These are phyloP conservation scores for Buphagus erythrorhynchus DNA, from an alignment of 2,797 vertebrate species.

Conservation along the genomic window DNA sequence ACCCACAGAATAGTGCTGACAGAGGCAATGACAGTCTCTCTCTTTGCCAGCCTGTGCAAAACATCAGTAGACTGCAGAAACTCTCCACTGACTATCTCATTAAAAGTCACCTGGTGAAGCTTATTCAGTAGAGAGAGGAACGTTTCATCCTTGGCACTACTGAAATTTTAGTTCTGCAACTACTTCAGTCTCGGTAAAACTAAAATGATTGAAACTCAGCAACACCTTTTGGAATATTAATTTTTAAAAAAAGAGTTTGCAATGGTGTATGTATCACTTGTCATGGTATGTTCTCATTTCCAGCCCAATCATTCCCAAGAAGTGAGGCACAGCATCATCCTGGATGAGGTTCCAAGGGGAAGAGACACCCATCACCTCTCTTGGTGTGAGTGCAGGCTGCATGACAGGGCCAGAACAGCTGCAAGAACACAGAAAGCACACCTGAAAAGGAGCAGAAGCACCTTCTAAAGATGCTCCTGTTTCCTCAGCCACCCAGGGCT, in stretches of 20 bases:
- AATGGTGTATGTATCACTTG: neutral
- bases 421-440: neutral
- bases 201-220: neutral
- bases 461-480: neutral
- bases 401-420: fast-evolving
- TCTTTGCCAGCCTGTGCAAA: neutral
- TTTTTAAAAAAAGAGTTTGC: neutral
- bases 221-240: neutral
- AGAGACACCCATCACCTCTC: neutral
- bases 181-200: neutral
- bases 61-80: neutral
- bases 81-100: neutral
- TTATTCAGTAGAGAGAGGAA: neutral
- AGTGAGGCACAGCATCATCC: neutral
- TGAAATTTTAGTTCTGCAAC: neutral
- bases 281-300: neutral
- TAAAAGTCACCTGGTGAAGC: neutral
- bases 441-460: neutral
- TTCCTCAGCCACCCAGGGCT: neutral
- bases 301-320: neutral
- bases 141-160: neutral
- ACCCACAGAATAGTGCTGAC: neutral
- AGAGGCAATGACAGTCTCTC: neutral
- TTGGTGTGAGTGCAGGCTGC: neutral
- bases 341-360: neutral